Evolutionary conservation across 2,113 vertebrate genomes (phyloP).

Genomic region (Ageneiosus marmoratus): DNA sequence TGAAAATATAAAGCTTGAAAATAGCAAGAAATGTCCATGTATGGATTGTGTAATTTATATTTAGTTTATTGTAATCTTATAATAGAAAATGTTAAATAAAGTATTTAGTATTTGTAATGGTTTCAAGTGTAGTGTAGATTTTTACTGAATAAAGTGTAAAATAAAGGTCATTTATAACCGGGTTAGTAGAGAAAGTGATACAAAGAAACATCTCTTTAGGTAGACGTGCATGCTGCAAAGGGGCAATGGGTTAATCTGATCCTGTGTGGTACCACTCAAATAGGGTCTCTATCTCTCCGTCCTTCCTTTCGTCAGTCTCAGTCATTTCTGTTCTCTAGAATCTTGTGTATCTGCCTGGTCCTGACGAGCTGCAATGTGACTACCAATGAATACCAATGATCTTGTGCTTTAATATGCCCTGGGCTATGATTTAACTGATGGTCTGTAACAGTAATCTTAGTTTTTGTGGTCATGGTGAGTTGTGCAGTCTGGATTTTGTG

Average conservation of each 20-base stretch:
- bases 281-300: background rate
- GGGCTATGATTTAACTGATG: background rate
- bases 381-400: constrained; percentile 8
- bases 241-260: constrained; percentile 10
- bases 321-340: background rate
- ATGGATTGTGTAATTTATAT: background rate
- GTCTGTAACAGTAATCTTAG: background rate
- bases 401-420: background rate
- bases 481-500: background rate
- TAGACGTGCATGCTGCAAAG: constrained; percentile 8
- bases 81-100: background rate
- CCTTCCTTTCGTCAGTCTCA: background rate
- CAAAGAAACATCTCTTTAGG: constrained; percentile 15
- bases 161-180: background rate
- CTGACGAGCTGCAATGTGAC: background rate
- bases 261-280: background rate
- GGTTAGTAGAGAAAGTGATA: background rate
- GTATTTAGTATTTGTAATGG: background rate
- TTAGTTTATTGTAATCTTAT: background rate
- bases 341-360: background rate
- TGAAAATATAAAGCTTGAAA: background rate
- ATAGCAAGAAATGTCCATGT: background rate
- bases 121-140: background rate
- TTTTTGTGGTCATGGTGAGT: background rate
- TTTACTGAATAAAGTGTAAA: too few relatives aligned